Percentiles rank a stretch among this genome's conserved stretches.
These are phyloP conservation scores for Oryzias melastigma DNA, from an alignment of 2,113 vertebrate species.

Conservation along the genomic window DNA sequence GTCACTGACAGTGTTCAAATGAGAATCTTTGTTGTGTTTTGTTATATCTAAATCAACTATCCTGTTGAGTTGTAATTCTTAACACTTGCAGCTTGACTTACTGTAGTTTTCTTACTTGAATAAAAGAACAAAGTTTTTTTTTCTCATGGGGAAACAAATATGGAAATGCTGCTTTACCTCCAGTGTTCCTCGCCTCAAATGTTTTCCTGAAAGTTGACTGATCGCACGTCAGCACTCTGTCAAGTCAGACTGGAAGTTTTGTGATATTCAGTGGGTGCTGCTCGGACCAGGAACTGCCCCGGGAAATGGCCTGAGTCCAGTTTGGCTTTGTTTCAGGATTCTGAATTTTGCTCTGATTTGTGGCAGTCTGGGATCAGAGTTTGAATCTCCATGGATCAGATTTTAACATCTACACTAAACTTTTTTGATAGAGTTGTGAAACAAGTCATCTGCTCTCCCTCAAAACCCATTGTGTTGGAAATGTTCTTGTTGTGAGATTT, in stretches of 20 bases:
- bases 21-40: too few relatives aligned
- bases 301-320: conserved; percentile 26
- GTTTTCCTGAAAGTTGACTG: conserved; percentile 2
- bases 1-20: neutral
- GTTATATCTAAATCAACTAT: too few relatives aligned
- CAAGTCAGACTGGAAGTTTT: conserved; percentile 19
- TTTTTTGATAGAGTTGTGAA: neutral
- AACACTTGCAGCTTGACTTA: too few relatives aligned
- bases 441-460: neutral
- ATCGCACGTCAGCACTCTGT: conserved; percentile 19
- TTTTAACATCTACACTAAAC: neutral
- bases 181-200: neutral
- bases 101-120: too few relatives aligned
- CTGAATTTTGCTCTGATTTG: conserved; percentile 14
- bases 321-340: conserved; percentile 26
- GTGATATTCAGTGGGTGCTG: conserved; percentile 6
- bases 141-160: conserved; percentile 6
- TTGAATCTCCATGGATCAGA: neutral
- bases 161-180: conserved; percentile 18
- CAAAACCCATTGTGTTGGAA: too few relatives aligned
- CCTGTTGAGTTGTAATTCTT: too few relatives aligned
- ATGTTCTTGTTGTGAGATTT: too few relatives aligned
- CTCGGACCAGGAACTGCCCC: neutral
- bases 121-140: neutral
- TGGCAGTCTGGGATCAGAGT: conserved; percentile 24